phyloP scores from a whole-genome alignment of 2,113 vertebrate genomes.

The Indicator indicator region DNA sequence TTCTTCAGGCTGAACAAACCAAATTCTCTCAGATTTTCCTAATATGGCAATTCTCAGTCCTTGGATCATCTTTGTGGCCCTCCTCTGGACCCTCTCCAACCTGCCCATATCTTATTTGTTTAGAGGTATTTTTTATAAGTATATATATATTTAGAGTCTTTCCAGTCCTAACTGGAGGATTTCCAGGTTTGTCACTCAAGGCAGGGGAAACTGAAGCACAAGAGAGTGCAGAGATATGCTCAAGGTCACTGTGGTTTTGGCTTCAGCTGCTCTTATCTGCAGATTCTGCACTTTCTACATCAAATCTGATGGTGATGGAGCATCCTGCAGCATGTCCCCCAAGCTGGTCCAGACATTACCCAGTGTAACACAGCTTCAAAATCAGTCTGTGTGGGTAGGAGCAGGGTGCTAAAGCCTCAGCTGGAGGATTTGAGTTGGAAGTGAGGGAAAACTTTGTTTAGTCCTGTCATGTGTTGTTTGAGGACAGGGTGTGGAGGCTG shows the following conservation, averaged over 20 bases:
- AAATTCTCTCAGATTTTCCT: neutral
- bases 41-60: neutral
- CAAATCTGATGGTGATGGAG: rapidly evolving
- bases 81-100: neutral
- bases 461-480: neutral
- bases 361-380: rapidly evolving
- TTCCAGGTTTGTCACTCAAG: neutral
- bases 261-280: neutral
- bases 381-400: neutral
- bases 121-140: neutral
- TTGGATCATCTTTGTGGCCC: neutral
- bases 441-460: neutral
- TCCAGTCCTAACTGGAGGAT: rapidly evolving
- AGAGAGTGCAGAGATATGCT: neutral
- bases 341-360: rapidly evolving
- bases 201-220: neutral
- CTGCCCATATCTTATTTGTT: neutral
- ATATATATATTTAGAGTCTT: neutral
- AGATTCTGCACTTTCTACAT: neutral
- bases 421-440: neutral
- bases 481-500: neutral
- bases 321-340: neutral
- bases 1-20: neutral
- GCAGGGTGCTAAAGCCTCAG: neutral
- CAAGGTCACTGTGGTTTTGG: rapidly evolving